Base-by-base conservation (phyloP, 2,797 vertebrate genomes). In the Pteronotus mesoamericanus region DNA sequence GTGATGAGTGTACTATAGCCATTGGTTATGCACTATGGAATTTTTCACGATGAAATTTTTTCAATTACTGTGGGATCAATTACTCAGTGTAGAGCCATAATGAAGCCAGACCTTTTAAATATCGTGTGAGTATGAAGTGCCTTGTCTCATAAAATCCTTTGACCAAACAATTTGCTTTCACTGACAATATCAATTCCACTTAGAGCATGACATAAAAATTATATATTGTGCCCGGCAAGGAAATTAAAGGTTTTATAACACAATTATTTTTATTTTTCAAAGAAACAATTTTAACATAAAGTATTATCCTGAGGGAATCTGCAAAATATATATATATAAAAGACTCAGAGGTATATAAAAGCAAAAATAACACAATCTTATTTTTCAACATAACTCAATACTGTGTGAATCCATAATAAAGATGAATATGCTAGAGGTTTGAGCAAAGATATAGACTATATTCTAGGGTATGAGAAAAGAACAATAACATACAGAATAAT, bases 191-290 rank as follows among this genome's bases (percentile, higher is more conserved):
- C 84, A 84, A 61, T 87, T 79, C 11, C 48, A 87, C 57, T 91
- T 64, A 74, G 34, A 75, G 74, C 21, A 91, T 61, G n/a, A 80
- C 5, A 75, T 84, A 61, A 83, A 87, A 85, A 89, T 82, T 79
- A 53, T 14, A 88, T 79, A 88, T 48, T 84, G 12, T 59, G 51
- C 18, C 57, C 48, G 79, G 34, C 4, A 80, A 96, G 42, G n/a
- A 85, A 96, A 92, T 85, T 48, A 66, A 94, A 94, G 24, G 66
- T 72, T 79, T 86, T 83, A 75, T 94, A 86, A 82, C 18, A 68
- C 15, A n/a, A 75, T 75, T 82, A 57, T 92, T 95, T 61, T 46
- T 44, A 89, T 86, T 83, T 83, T 64, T 74, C 39, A 94, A 94
- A 48, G 61, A 77, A 92, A 90, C 1, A 72, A 77, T 51, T 57